Conservation (phyloP, 2,797 vertebrate species). For the Carcharodon carcharias region DNA sequence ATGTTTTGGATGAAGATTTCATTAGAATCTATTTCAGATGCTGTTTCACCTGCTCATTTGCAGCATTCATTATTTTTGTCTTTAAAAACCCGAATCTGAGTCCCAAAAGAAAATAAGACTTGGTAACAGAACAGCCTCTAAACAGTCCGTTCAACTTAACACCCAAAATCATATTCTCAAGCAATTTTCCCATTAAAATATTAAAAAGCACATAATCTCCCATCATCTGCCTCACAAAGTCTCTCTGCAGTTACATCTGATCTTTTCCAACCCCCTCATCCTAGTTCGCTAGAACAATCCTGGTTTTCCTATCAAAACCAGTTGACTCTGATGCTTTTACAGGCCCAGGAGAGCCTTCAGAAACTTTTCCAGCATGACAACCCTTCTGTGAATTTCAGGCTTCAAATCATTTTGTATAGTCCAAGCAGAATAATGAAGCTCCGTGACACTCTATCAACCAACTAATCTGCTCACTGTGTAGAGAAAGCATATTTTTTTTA, state of each 20-base stretch:
- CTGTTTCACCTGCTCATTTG: neutral
- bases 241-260: neutral
- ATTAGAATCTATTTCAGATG: neutral
- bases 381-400: neutral
- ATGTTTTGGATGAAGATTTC: neutral
- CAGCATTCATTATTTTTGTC: neutral
- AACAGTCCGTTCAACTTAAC: neutral
- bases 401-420: neutral
- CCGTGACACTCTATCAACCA: too few species aligned
- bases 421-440: too few species aligned
- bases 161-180: neutral
- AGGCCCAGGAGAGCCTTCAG: neutral
- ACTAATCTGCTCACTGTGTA: too few species aligned
- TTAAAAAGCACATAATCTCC: neutral
- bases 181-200: neutral
- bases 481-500: too few species aligned
- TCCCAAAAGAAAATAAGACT: too few species aligned
- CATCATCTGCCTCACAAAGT: neutral
- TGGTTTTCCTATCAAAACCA: neutral
- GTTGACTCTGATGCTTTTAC: neutral
- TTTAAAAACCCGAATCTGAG: too few species aligned
- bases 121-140: neutral
- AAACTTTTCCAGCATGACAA: neutral
- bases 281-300: neutral
- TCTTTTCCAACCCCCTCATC: neutral